Base-by-base conservation (phyloP, 2,888 invertebrate species). In the Meta bourneti region DNA sequence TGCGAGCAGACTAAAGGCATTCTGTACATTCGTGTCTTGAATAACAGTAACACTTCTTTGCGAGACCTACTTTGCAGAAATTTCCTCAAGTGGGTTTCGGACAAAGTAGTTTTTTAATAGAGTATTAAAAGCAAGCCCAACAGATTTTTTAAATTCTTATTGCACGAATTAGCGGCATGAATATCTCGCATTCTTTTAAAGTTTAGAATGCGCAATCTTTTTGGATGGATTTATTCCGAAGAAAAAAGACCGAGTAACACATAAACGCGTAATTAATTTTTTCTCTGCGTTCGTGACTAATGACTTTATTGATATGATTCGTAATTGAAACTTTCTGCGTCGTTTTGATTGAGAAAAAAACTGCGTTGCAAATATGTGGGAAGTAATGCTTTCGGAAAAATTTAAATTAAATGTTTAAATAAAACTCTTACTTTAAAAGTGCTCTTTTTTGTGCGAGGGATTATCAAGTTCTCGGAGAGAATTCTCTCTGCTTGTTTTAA, bases 1-100 rank as follows among this genome's bases (percentile, higher is more conserved):
- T 87, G 87, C 80, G 19, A 78, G 51, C 48, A 61, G 70, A 86
- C 70, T 78, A 70, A 82, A 86, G 70, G 78, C 71, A 86, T 86
- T 69, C 61, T 9, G 11, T 11, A 6, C 20, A 70, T 77, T 70
- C 86, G 49, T 86, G 86, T 78, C 69, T 85, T 77, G 48, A 85
- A 77, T 70, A 86, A 78, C 78, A 69, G 70, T 70, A 51, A 48
- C 9, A 77, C 71, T 70, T 86, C 78, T 69, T 77, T 52, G 20
- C 20, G 61, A 81, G 69, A 70, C 49, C 71, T 49, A 19, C 49
- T 51, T 51, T 70, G 19, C 69, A 69, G 19, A 85, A 11, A 78
- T 70, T 78, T 70, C 51, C 61, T 86, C 49, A 61, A 84, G 84
- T 84, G 74, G 75, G 48, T 48, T 75, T 86, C 48, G 6, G 82